Conservation (phyloP, 2,797 vertebrate genomes). For the Sitta carolinensis region DNA sequence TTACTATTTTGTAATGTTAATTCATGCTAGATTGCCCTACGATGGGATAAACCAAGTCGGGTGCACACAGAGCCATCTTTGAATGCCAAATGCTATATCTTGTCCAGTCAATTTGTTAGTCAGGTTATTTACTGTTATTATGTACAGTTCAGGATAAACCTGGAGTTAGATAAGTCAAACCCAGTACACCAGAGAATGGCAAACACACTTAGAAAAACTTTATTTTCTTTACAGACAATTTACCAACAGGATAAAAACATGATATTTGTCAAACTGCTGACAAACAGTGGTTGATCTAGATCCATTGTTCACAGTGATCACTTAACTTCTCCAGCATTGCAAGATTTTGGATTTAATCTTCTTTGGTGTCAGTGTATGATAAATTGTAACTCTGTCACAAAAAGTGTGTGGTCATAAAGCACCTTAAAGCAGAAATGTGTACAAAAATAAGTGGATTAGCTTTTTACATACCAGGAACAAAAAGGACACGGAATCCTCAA, state of each 20-base stretch:
- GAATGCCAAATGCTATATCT: neutral
- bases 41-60: neutral
- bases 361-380: neutral
- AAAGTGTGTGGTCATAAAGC: neutral
- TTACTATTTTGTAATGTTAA: neutral
- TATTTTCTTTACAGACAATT: neutral
- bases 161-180: neutral
- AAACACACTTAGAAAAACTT: neutral
- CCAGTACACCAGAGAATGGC: neutral
- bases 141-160: neutral
- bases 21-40: neutral
- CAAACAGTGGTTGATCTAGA: neutral
- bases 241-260: neutral
- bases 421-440: neutral
- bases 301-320: neutral
- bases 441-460: constrained; percentile 40
- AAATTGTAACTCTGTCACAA: neutral
- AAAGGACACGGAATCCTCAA: neutral
- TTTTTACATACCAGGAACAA: neutral
- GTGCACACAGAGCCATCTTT: neutral
- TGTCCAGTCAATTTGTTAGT: neutral
- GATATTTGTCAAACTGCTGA: constrained; percentile 14
- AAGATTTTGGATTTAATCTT: constrained; percentile 8
- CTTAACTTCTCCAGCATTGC: neutral
- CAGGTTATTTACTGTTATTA: neutral